Percentiles rank a stretch among this genome's conserved stretches.
Evolutionary conservation across 2,888 invertebrate species (phyloP).

Genomic region (Ceramica pisi): DNA sequence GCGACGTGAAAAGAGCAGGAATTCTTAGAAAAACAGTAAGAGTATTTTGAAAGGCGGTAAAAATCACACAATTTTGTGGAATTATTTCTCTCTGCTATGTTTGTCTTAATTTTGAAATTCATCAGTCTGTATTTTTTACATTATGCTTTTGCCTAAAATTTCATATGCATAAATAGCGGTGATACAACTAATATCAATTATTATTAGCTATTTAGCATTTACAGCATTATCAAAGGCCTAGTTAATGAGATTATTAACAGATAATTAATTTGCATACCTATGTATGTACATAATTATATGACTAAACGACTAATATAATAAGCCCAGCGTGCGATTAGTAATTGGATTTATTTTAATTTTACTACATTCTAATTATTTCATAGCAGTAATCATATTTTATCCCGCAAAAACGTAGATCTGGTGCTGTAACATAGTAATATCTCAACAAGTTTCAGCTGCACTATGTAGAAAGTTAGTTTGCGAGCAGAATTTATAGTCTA

Average conservation of each 20-base stretch:
- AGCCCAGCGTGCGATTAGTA: not conserved
- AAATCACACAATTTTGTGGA: not conserved
- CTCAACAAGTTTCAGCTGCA: conserved; percentile 33
- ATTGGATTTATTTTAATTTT: not conserved
- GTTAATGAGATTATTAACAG: not conserved
- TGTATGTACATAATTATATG: not conserved
- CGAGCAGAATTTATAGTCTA: conserved; percentile 60
- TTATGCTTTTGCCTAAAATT: not conserved
- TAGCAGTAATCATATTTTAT: not conserved
- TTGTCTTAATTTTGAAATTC: conserved; percentile 15
- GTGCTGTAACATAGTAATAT: not conserved
- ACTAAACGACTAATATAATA: not conserved
- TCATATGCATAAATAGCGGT: not conserved
- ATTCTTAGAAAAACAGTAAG: conserved; percentile 19
- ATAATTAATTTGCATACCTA: not conserved
- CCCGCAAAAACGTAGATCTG: not conserved
- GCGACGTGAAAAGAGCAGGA: not conserved
- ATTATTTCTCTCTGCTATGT: not conserved
- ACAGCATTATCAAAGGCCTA: not conserved
- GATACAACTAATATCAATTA: no score
- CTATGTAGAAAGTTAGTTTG: conserved; percentile 28
- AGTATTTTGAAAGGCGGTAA: not conserved
- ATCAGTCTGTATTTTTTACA: not conserved
- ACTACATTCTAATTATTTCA: not conserved
- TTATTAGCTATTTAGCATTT: not conserved